Evolutionary conservation across 2,888 invertebrate species (phyloP), one percentile per base, ranked within the genome.

Genomic region (Brassicogethes aeneus): DNA sequence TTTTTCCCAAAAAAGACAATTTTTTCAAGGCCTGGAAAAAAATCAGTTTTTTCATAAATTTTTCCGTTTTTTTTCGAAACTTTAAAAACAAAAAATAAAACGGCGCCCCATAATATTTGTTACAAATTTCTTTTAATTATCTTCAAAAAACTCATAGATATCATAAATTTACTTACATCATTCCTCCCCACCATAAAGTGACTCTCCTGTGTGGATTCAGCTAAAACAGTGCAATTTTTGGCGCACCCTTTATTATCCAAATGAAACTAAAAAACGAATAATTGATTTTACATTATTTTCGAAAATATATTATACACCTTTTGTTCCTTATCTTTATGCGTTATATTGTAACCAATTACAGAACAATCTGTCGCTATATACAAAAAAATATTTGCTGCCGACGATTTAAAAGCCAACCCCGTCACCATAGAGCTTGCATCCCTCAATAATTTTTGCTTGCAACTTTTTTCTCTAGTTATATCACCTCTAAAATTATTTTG

Each of bases 121-220:
- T n/a, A n/a, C n/a, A n/a, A n/a, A n/a, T n/a, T n/a, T n/a, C n/a
- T n/a, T n/a, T n/a, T n/a, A n/a, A n/a, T n/a, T n/a, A n/a, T n/a
- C n/a, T n/a, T n/a, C n/a, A n/a, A n/a, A n/a, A n/a, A n/a, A n/a
- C n/a, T n/a, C n/a, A n/a, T n/a, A n/a, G n/a, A n/a, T n/a, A n/a
- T n/a, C n/a, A n/a, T n/a, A n/a, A n/a, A n/a, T n/a, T n/a, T n/a
- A n/a, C 77, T 71, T 65, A 90, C 93, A 65, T 94, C 88, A 55
- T 82, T 78, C 45, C 85, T 75, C 2, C 91, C 96, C 40, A 95
- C 82, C 66, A 94, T 86, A 62, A 96, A 88, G 57, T 90, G 85
- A 47, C 84, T 80, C 47, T 86, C 83, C 55, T 77, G 76, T 38
- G 75, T 70, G 1, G 76, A 73, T 66, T 88, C 89, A 5, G 85